Conservation (phyloP, 2,797 vertebrate genomes). For the Chromobotia macracanthus region DNA sequence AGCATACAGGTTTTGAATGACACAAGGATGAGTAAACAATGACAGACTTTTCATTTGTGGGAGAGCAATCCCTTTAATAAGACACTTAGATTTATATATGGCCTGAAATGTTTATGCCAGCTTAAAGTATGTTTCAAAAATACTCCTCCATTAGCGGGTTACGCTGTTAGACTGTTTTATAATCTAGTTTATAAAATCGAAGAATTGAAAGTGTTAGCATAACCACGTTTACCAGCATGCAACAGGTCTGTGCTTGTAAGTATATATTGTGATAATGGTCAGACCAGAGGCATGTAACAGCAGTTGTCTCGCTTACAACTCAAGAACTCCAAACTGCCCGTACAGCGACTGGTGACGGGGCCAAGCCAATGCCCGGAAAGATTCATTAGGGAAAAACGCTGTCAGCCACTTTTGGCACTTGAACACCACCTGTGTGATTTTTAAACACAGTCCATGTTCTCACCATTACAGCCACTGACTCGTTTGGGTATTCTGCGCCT, state of each 20-base stretch:
- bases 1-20: not conserved
- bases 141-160: not conserved
- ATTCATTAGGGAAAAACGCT: constrained; percentile 10
- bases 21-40: not conserved
- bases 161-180: not conserved
- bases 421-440: constrained; percentile 12
- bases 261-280: not conserved
- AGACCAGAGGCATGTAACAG: not conserved
- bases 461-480: constrained; percentile 16
- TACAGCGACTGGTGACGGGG: constrained; percentile 4
- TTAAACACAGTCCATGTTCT: constrained; percentile 7
- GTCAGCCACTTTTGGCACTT: constrained; percentile 56
- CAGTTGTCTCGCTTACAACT: constrained; percentile 4
- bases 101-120: not conserved
- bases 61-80: not conserved
- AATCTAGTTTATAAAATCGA: constrained; percentile 12
- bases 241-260: constrained; percentile 42
- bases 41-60: not conserved
- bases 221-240: constrained; percentile 34
- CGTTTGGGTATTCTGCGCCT: constrained; percentile 34
- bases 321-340: constrained; percentile 1
- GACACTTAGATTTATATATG: constrained; percentile 13
- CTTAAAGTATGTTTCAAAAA: constrained; percentile 5
- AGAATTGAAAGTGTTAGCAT: constrained; percentile 14
- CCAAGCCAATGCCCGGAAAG: constrained; percentile 6